Base-by-base conservation (phyloP, 2,797 vertebrate genomes). In the Poecilia picta region DNA sequence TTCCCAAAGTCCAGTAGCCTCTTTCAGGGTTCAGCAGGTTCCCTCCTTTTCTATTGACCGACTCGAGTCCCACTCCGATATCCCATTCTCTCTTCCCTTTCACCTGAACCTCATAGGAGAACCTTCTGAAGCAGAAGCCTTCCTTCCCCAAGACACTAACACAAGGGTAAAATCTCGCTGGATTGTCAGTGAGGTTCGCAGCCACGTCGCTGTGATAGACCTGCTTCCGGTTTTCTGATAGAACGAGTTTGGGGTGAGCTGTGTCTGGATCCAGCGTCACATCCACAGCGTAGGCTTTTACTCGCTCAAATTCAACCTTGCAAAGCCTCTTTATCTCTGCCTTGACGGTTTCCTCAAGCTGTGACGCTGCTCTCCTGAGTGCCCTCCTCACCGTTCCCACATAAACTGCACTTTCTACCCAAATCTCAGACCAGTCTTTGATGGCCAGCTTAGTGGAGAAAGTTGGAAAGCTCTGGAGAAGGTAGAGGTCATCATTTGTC, bases 41-140 rank as follows among this genome's bases (percentile, higher is more conserved):
- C 3, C 90, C 90, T 49, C 93, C 93, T 89, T 96, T 94, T 76
- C 93, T 91, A 87, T 82, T 92, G 71, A 94, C 84, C 0, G 92
- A 94, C n/a, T 93, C 89, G 18, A 84, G 88, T 7, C 82, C 91
- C 7, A 95, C 89, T 46, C 95, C 95, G 0, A 95, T 25, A 36
- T 94, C 93, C 95, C 95, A 95, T 79, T 94, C 92, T 0, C 90
- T 94, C 88, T 95, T 95, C 43, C 88, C 91, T 39, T 89, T 90
- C 83, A 95, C 95, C 74, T 91, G 87, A 13, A 96, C 95, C 74
- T 95, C 94, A 33, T 81, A 95, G 86, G 95, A 95, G 74, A 95
- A 90, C 75, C 91, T 90, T 0, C 95, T 93, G 0, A 82, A 91
- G 36, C 88, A 87, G 85, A 95, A 95, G 8, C 91, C 84, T 55